phyloP scores from a whole-genome alignment of 2,797 vertebrate species.

The Chromobotia macracanthus region DNA sequence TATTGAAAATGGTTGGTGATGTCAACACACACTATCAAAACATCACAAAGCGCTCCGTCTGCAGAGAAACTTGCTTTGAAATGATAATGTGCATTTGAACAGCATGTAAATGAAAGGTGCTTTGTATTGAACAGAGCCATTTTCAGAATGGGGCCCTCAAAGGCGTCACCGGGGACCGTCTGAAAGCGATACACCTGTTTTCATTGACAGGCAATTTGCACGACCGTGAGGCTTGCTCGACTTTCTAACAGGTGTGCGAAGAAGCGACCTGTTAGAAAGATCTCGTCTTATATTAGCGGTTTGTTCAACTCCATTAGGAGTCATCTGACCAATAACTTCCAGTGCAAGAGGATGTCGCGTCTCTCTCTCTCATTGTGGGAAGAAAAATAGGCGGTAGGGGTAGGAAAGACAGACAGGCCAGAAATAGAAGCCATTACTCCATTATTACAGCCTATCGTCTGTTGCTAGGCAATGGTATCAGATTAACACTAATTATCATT shows the following conservation, averaged over 20 bases:
- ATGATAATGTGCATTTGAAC: conserved; percentile 55
- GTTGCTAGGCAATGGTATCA: conserved; percentile 71
- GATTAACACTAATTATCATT: conserved; percentile 71
- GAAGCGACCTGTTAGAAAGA: background rate
- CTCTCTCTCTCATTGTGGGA: conserved; percentile 22
- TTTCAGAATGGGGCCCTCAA: background rate
- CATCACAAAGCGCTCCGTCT: conserved; percentile 37
- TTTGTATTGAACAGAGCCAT: conserved; percentile 19
- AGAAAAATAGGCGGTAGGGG: conserved; percentile 40
- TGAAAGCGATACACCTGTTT: conserved; percentile 41
- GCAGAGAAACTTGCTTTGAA: conserved; percentile 55
- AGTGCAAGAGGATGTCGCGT: background rate
- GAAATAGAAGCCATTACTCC: conserved; percentile 68
- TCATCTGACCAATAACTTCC: conserved; percentile 22
- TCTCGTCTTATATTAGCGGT: conserved; percentile 14
- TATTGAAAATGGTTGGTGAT: conserved; percentile 38
- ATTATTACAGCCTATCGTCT: conserved; percentile 65
- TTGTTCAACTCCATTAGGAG: conserved; percentile 11
- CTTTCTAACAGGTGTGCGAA: conserved; percentile 19
- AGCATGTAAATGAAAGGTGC: conserved; percentile 48
- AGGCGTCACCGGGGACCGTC: conserved; percentile 1
- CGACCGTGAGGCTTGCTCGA: background rate
- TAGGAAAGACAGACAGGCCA: conserved; percentile 55
- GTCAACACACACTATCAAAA: conserved; percentile 42
- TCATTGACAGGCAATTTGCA: conserved; percentile 51